Conservation (phyloP, 35 echinoderm and acorn worm genomes). For the Stichopus chloronotus region DNA sequence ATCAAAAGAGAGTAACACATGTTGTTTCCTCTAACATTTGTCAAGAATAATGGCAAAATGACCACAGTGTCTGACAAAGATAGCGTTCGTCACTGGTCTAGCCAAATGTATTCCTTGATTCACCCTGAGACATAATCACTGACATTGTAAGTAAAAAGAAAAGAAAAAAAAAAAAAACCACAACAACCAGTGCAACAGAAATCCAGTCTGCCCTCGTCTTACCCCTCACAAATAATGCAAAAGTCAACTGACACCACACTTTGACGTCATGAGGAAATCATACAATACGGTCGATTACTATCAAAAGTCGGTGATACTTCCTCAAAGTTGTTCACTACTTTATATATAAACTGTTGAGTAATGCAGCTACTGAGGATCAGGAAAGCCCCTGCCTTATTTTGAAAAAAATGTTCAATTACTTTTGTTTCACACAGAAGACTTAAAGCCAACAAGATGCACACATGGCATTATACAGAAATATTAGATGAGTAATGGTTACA, state of each 20-base stretch:
- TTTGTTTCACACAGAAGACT: too few species aligned
- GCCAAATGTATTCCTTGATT: not conserved
- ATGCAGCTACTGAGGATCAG: not conserved
- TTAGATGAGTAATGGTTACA: too few species aligned
- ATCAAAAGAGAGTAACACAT: not conserved
- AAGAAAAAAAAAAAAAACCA: not conserved
- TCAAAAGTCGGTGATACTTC: not conserved
- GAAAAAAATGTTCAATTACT: not conserved
- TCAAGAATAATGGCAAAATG: not conserved
- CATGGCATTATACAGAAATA: too few species aligned
- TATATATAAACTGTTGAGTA: not conserved
- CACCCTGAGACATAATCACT: not conserved
- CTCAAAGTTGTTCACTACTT: not conserved
- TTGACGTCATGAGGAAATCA: not conserved
- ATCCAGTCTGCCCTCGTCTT: not conserved
- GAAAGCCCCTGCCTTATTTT: not conserved
- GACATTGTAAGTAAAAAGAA: not conserved
- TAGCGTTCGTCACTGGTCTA: not conserved
- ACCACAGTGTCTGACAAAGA: not conserved
- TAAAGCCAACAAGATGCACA: too few species aligned
- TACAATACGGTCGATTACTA: not conserved
- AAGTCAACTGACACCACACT: not conserved
- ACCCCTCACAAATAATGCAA: not conserved
- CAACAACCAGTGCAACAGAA: not conserved
- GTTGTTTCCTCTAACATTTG: not conserved